Conservation (phyloP, 1,140 invertebrate genomes). For the Panagrolaimus sp. region DNA sequence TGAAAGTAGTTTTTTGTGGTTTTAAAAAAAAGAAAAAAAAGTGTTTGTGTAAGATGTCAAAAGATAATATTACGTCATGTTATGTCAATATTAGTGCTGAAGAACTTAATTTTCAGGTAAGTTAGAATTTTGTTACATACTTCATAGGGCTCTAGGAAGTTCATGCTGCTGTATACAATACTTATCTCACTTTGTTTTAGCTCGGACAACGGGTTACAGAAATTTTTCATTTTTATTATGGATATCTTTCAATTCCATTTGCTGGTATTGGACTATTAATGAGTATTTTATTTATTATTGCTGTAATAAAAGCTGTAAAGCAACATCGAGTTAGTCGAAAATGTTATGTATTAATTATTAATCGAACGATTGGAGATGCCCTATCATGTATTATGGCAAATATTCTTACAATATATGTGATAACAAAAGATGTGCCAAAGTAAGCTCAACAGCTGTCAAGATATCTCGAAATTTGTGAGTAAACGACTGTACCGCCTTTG, state of each 20-base stretch:
- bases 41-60: no score
- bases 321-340: constrained; percentile 45
- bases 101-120: no score
- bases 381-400: constrained; percentile 38
- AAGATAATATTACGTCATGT: no score
- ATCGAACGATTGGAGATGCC: constrained; percentile 47
- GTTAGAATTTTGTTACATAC: no score
- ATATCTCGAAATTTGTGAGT: constrained; percentile 14
- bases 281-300: constrained; percentile 41
- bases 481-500: no score
- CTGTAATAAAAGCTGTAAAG: constrained; percentile 44
- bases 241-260: constrained; percentile 43
- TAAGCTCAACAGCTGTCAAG: constrained; percentile 31
- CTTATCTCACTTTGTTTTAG: no score
- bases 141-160: no score
- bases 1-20: no score
- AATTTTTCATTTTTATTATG: constrained; percentile 30
- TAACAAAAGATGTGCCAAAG: constrained; percentile 33
- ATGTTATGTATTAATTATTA: constrained; percentile 47
- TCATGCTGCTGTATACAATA: no score
- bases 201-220: neutral
- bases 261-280: constrained; percentile 36
- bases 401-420: constrained; percentile 29
- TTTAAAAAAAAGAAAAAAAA: no score
- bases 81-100: no score